phyloP scores from a whole-genome alignment of 2,113 vertebrate species.

The Peromyscus leucopus region DNA sequence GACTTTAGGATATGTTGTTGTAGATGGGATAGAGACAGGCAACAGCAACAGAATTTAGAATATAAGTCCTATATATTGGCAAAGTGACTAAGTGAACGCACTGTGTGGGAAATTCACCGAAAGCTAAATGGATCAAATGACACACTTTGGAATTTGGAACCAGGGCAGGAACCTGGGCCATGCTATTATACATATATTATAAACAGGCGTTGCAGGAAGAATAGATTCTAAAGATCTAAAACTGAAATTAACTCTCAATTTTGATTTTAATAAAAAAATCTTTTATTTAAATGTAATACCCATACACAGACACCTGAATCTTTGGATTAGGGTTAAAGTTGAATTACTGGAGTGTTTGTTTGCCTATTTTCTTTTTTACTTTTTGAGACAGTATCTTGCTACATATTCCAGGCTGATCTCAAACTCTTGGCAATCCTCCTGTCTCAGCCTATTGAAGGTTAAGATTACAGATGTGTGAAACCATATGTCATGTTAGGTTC shows the following conservation, averaged over 20 bases:
- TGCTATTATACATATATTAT: background rate
- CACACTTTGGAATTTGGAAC: background rate
- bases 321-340: background rate
- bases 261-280: background rate
- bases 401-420: background rate
- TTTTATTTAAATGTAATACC: background rate
- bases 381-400: background rate
- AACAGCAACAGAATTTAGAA: background rate
- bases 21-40: background rate
- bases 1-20: background rate
- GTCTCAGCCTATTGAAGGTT: background rate
- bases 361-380: background rate
- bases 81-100: background rate
- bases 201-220: background rate
- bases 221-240: conserved; percentile 8
- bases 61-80: background rate
- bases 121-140: background rate
- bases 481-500: background rate
- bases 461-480: background rate
- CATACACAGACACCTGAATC: background rate
- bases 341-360: background rate
- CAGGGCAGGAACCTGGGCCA: background rate
- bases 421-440: background rate
- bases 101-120: background rate
- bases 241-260: background rate